phyloP scores from a whole-genome alignment of 2,888 invertebrate genomes.

The Lasioglossum vierecki region DNA sequence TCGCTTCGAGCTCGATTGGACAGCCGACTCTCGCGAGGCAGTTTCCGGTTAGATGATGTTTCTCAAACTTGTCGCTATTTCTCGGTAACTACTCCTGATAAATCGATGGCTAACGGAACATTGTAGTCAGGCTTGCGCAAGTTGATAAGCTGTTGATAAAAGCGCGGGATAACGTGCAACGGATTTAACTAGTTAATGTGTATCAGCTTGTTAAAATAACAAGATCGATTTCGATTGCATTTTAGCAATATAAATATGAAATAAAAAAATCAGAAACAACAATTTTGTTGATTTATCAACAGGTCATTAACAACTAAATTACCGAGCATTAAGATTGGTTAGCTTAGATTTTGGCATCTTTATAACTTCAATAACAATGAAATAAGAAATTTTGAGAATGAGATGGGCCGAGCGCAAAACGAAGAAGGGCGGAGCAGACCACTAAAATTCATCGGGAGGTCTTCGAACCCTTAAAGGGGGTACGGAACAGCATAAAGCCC shows the following conservation, averaged over 20 bases:
- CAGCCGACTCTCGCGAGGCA: neutral
- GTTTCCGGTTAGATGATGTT: neutral
- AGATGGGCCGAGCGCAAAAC: neutral
- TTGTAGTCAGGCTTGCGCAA: neutral
- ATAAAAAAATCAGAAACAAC: neutral
- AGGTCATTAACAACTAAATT: neutral
- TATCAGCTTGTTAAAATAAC: no score
- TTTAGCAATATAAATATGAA: no score
- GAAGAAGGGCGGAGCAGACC: neutral
- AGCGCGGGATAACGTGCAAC: no score
- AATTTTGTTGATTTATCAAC: neutral
- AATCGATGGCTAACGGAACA: neutral
- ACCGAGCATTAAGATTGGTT: no score
- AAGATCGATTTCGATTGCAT: no score
- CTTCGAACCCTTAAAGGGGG: neutral
- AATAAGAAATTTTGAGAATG: neutral
- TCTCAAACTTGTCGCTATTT: neutral
- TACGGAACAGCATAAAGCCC: neutral
- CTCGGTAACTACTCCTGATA: neutral
- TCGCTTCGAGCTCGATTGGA: neutral
- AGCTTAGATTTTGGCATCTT: no score
- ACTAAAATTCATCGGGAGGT: neutral
- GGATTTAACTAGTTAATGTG: neutral
- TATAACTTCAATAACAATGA: no score
- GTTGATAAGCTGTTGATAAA: neutral